Evolutionary conservation across 2,113 vertebrate genomes (phyloP), one percentile per base, ranked within the genome.

Genomic region (Cyphomyrus discorhynchus): DNA sequence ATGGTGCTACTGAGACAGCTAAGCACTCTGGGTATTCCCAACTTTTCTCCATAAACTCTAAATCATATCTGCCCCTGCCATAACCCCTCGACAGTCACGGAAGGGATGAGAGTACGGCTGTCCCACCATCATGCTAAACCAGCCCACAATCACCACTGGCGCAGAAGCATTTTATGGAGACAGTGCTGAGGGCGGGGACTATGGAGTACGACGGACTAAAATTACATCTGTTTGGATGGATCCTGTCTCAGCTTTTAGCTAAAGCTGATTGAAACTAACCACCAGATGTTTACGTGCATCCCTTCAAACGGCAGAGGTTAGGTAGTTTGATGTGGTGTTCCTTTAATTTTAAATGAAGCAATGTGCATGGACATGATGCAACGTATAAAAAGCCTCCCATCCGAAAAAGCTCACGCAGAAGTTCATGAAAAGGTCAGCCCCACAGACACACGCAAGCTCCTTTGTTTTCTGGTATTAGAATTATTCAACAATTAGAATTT

Each of bases 401-500:
- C 52, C 90, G 46, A 88, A 89, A 56, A 92, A 80, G 74, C 35
- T 35, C 74, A 80, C 35, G 91, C 87, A 92, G 87, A 92, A 92
- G 92, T 92, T 93, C 93, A 93, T 86, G 53, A 87, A 91, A 90
- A 89, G 93, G 93, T 93, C 93, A 91, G 11, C 74, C 49, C 49
- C 90, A 89, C 90, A 82, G 52, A 92, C 93, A 93, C 92, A 93
- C 90, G 42, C 53, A 42, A 53, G 89, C 87, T 70, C n/a, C 53
- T 92, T 83, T 86, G 46, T 91, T 89, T 90, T 89, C 91, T 88
- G 87, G 90, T 91, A 88, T 80, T 8, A 90, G 92, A 90, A 92
- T 93, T 89, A 77, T 91, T 92, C 91, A 91, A 92, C 92, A 90
- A 91, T 91, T 91, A 91, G 90, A 92, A 92, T 93, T 19, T 80